phyloP scores from a whole-genome alignment of 2,113 vertebrate genomes.

The Grammomys dolichurus region DNA sequence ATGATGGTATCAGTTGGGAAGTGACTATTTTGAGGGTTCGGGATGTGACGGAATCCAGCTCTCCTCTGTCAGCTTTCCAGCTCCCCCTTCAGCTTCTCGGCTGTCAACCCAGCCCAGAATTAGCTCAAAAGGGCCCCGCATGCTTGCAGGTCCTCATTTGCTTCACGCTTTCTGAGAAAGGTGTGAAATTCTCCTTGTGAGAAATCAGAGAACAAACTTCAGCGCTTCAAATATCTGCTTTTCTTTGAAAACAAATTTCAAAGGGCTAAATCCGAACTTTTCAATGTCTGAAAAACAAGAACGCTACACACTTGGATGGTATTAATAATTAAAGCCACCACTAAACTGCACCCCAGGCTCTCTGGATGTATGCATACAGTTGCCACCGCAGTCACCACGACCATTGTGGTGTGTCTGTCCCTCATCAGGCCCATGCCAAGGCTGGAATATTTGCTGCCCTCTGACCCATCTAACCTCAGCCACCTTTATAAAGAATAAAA shows the following conservation, averaged over 20 bases:
- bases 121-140: slow-evolving; percentile 52
- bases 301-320: background rate
- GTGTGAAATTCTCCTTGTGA: slow-evolving; percentile 78
- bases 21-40: slow-evolving; percentile 67
- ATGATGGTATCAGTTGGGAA: slow-evolving; percentile 14
- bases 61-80: slow-evolving; percentile 1
- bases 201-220: slow-evolving; percentile 66
- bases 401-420: background rate
- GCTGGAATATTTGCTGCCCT: background rate
- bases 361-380: rapidly evolving
- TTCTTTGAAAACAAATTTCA: slow-evolving; percentile 59
- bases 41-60: slow-evolving; percentile 26
- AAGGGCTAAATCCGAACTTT: slow-evolving; percentile 54
- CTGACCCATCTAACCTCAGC: background rate
- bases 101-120: slow-evolving; percentile 77
- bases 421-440: rapidly evolving
- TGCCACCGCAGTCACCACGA: rapidly evolving
- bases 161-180: slow-evolving; percentile 37
- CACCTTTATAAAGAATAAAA: background rate
- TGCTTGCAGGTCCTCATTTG: slow-evolving; percentile 12
- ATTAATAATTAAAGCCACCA: background rate
- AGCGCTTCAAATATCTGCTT: slow-evolving; percentile 31
- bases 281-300: background rate
- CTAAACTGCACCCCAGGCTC: background rate
- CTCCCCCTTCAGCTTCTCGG: background rate